These are phyloP conservation scores for Ostrea edulis DNA, from an alignment of 1,140 invertebrate species.

Conservation along the genomic window DNA sequence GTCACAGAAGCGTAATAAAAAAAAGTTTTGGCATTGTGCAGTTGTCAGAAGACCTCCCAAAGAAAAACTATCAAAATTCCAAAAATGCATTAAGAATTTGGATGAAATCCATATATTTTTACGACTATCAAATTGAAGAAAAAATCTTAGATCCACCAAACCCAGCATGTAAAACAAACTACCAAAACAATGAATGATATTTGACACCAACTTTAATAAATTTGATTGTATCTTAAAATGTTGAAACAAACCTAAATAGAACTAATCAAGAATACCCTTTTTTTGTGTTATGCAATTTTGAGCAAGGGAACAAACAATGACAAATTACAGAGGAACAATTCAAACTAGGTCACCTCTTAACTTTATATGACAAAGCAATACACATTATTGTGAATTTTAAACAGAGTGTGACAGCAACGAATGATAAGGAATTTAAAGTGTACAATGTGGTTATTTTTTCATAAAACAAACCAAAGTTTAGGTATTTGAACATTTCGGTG, in stretches of 20 bases:
- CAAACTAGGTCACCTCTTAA: background rate
- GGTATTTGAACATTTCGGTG: too few species aligned
- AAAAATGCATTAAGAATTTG: constrained; percentile 27
- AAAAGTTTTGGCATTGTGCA: background rate
- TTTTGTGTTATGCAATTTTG: background rate
- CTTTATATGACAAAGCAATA: background rate
- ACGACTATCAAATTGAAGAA: background rate
- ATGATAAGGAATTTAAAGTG: background rate
- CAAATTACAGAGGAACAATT: background rate
- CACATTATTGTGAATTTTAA: background rate
- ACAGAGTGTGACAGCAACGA: background rate
- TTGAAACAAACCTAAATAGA: constrained; percentile 8
- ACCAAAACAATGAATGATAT: background rate
- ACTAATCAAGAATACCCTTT: background rate
- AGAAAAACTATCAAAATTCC: constrained; percentile 18
- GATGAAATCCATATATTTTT: constrained; percentile 20
- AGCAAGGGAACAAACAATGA: background rate
- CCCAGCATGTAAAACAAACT: background rate
- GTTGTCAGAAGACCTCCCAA: constrained; percentile 25
- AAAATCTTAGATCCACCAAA: background rate
- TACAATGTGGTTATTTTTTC: too few species aligned
- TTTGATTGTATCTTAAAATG: constrained; percentile 11
- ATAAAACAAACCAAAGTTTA: too few species aligned
- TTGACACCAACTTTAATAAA: background rate
- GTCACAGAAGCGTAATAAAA: constrained; percentile 15